Conservation (phyloP, 2,888 invertebrate species). For the Neocrepidodera transversa region DNA sequence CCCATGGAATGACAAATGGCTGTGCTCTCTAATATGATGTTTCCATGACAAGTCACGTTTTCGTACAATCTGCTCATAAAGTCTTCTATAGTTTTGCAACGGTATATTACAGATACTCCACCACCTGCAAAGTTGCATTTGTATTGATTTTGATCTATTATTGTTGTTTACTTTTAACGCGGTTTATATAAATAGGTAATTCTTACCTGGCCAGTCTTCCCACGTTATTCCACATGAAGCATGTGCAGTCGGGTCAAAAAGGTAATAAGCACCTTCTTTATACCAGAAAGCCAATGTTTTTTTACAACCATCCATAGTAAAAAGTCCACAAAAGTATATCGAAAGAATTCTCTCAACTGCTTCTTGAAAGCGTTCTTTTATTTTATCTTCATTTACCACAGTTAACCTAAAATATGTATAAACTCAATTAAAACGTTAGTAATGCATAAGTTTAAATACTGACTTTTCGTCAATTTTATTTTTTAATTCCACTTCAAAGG, state of each 20-base stretch:
- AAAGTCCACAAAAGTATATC: constrained; percentile 48
- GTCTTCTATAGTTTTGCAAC: constrained; percentile 44
- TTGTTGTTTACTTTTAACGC: too few relatives aligned
- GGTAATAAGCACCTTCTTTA: constrained; percentile 41
- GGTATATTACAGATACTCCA: constrained; percentile 47
- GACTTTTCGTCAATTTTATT: constrained; percentile 34
- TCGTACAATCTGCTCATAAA: constrained; percentile 37
- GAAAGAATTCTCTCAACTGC: constrained; percentile 49
- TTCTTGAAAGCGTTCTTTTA: constrained; percentile 36
- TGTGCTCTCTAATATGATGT: background rate
- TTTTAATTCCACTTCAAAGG: constrained; percentile 47
- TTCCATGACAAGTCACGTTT: constrained; percentile 2
- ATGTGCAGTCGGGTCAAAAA: constrained; percentile 55
- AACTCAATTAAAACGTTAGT: too few relatives aligned
- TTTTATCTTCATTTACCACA: constrained; percentile 37
- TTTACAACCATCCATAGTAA: constrained; percentile 40
- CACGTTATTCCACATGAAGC: constrained; percentile 31
- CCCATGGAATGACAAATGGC: background rate
- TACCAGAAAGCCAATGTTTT: constrained; percentile 53
- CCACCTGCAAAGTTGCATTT: constrained; percentile 31
- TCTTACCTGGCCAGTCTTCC: constrained; percentile 8
- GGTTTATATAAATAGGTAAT: too few relatives aligned
- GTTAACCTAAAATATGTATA: constrained; percentile 18
- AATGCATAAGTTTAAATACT: too few relatives aligned
- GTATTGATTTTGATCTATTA: too few relatives aligned